Evolutionary conservation across 2,888 invertebrate species (phyloP), one percentile per base, ranked within the genome.

Genomic region (Thymelicus sylvestris): DNA sequence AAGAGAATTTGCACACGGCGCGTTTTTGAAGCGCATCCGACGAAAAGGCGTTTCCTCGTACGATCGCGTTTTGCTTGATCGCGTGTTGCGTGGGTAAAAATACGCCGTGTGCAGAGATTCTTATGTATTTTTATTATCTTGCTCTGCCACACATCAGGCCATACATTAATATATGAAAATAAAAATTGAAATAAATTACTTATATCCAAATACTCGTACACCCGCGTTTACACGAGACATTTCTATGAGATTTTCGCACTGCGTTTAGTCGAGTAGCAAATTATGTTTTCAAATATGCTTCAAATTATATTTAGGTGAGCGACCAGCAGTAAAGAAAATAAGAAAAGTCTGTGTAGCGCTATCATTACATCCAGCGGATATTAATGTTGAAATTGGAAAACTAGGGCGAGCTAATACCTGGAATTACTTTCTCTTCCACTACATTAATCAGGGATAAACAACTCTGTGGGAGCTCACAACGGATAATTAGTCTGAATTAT

Each of bases 321-420:
- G 24, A 24, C 55, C 55, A 10, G 55, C 55, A 55, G 24, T 8
- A 55, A 24, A 12, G 24, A 55, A 55, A 19, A 55, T 8, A 24
- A 55, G n/a, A 55, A 19, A 15, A 55, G 55, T 57, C 13, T 15
- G 19, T 13, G 47, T 4, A 44, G 39, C 41, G 24, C 13, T 12
- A 12, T 24, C 41, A 65, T 65, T 65, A 65, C 64, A 52, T 52
- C 52, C 64, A 52, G 15, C 64, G 52, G 64, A 65, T 65, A 65
- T 65, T 55, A 24, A 55, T 24, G 55, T 55, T 52, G 39, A 64
- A 52, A 52, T 52, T 52, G 50, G 52, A 50, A 65, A 65, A 65
- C 39, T 52, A 41, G 52, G 39, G 12, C 64, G 64, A 39, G 52
- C 64, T 65, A 65, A 65, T 65, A 52, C 50, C 52, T 52, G 64